Percentiles rank a stretch among this genome's conserved stretches.
These are phyloP conservation scores for Neogobius melanostomus DNA, from an alignment of 2,113 vertebrate species.

Conservation along the genomic window DNA sequence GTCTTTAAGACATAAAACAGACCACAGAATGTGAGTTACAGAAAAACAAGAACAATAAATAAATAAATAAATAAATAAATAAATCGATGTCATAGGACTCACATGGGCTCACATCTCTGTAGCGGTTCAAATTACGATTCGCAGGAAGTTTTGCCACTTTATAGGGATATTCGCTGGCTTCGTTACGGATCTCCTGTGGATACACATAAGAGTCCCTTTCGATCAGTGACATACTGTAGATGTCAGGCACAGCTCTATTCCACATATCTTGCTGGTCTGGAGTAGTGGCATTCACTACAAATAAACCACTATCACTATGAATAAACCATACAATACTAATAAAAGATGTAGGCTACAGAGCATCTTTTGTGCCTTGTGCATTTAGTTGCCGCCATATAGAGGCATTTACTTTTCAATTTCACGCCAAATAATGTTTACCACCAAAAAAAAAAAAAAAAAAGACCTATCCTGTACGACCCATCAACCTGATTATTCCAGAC, in stretches of 20 bases:
- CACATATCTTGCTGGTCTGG: constrained; percentile 2
- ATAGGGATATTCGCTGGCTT: constrained; percentile 89
- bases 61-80: no score
- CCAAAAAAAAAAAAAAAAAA: no score
- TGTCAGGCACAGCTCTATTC: no score
- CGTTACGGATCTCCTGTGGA: constrained; percentile 90
- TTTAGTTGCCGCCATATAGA: not conserved
- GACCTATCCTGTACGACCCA: not conserved
- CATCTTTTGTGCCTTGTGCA: not conserved
- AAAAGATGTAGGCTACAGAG: not conserved
- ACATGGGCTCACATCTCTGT: constrained; percentile 99
- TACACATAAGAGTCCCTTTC: constrained; percentile 14
- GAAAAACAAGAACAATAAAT: not conserved
- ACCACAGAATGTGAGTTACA: constrained; percentile 10
- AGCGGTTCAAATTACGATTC: constrained; percentile 95
- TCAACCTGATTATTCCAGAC: not conserved
- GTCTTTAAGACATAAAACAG: constrained; percentile 77
- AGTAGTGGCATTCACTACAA: not conserved
- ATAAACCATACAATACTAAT: not conserved
- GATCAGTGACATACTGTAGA: not conserved
- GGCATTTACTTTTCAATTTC: not conserved
- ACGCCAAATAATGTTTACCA: no score
- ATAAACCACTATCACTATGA: not conserved
- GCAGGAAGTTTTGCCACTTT: constrained; percentile 91
- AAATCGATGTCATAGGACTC: constrained; percentile 70